Base-by-base conservation (phyloP, 2,797 vertebrate species). In the Cryptoprocta ferox region DNA sequence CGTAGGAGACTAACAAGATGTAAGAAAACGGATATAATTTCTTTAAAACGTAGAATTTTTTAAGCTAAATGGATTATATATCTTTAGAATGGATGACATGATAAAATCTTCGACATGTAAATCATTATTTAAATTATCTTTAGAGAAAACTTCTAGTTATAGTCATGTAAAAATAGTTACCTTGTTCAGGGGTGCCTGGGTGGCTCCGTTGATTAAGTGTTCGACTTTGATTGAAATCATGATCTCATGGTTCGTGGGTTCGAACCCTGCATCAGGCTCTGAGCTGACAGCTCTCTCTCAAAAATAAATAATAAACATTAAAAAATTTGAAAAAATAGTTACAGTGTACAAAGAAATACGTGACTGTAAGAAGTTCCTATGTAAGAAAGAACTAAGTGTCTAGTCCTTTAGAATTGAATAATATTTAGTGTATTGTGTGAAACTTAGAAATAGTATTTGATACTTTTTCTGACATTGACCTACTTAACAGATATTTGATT, bases 91-190 rank as follows among this genome's bases (percentile, higher is more conserved):
- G 12, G 28, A 39, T 83, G 18, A 66, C 53, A 86, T 96, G 30
- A 95, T 48, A 71, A 19, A 24, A 35, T 75, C 5, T 66, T 70
- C 85, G 53, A 45, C 12, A 39, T 42, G 94, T 89, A 65, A 66
- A 30, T 90, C 30, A 79, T 92, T 42, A 63, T 76, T 89, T 93
- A 93, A 93, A 80, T 89, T 73, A 18, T 66, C 83, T 30, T 56
- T 93, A 61, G 16, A 42, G 39, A 86, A 65, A 91, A 15, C 32
- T 42, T 14, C 30, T 75, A 32, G 56, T 91, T 75, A 30, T 13
- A 21, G 42, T 80, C 6, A 0, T 84, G 75, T 89, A 56, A 78
- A 96, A 95, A 56, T 93, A 86, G 81, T 87, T 53, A 42, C 1
- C 48, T 8, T 18, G 3, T 50, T 65, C 15, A 71, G 56, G 56